Conservation (phyloP, 1,140 invertebrate genomes). For the Eurytemora carolleeae region DNA sequence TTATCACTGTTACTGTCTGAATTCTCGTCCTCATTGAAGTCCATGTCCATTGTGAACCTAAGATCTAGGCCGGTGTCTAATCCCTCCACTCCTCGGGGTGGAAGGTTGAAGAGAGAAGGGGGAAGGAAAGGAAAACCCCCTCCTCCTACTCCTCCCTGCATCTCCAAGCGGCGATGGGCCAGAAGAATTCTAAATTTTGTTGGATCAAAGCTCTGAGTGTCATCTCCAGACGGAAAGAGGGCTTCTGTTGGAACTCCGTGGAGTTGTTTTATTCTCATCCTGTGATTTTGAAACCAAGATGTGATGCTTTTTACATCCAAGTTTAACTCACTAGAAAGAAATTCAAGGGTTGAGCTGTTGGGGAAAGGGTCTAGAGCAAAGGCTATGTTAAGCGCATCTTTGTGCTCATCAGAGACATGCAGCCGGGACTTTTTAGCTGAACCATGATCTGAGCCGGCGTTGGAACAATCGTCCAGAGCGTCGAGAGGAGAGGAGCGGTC, state of each 20-base stretch:
- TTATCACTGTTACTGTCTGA: conserved; percentile 44
- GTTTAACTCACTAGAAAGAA: conserved; percentile 67
- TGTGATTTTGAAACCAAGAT: conserved; percentile 99
- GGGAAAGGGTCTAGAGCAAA: conserved; percentile 91
- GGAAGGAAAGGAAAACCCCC: conserved; percentile 30
- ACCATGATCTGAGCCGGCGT: conserved; percentile 45
- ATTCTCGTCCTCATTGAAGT: conserved; percentile 27
- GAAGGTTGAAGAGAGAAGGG: conserved; percentile 10
- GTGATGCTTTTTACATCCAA: conserved; percentile 88
- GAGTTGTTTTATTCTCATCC: conserved; percentile 86
- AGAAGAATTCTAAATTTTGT: conserved; percentile 67
- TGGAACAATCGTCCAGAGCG: conserved; percentile 46
- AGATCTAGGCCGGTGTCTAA: conserved; percentile 27
- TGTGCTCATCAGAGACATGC: conserved; percentile 78
- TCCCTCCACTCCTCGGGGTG: conserved; percentile 16
- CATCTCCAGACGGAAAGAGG: conserved; percentile 17
- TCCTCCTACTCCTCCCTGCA: conserved; percentile 53
- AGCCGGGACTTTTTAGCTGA: conserved; percentile 70
- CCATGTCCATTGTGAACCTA: conserved; percentile 22
- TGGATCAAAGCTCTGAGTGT: conserved; percentile 44
- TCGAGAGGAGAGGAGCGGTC: conserved; percentile 49
- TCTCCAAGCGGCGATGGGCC: conserved; percentile 61
- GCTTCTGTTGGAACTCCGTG: conserved; percentile 31
- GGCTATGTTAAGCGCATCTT: conserved; percentile 77
- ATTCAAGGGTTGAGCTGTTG: conserved; percentile 82